Evolutionary conservation across 2,888 invertebrate genomes (phyloP), one percentile per base, ranked within the genome.

Genomic region (Drosophila gaucha): DNA sequence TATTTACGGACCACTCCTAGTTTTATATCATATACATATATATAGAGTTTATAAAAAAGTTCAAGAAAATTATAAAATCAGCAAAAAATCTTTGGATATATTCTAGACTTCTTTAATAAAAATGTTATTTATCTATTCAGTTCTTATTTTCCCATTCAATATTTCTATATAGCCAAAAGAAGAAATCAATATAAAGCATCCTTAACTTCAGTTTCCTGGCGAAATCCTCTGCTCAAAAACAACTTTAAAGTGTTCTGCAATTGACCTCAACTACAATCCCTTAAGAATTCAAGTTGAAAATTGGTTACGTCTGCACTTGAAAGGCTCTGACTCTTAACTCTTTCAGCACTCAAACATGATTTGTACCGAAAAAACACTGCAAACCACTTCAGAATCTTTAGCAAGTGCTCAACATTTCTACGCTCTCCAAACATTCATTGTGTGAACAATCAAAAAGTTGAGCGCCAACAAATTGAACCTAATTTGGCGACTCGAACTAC

Each of bases 401-500:
- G 2, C n/a, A 54, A 62, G 52, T 47, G 38, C 54, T 71, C 26
- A 24, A 12, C 26, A 26, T 22, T 49, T 46, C 30, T 50, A 16
- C 39, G 9, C 33, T 24, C 28, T 28, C 10, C 16, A 30, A 51
- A 55, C 12, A 46, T 54, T 54, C 22, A 44, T 55, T 57, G 38
- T 52, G 58, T 9, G 38, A 69, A 35, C 62, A 79, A 75, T 76
- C 63, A 58, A 64, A 76, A 71, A 71, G 63, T 67, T 71, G 33
- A 60, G 36, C 60, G 35, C 24, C 24, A 46, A 50, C 74, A 78
- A 75, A 75, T 79, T 71, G 67, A 76, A 79, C 71, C 49, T 56
- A 79, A 71, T 76, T 76, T 78, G 70, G 62, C 47, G 65, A 24
- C 36, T 51, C 33, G 46, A 64, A 44, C 39, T 30, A 44, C 26